Evolutionary conservation across 2,113 vertebrate genomes (phyloP), one percentile per base, ranked within the genome.

Genomic region (Eptatretus burgeri): DNA sequence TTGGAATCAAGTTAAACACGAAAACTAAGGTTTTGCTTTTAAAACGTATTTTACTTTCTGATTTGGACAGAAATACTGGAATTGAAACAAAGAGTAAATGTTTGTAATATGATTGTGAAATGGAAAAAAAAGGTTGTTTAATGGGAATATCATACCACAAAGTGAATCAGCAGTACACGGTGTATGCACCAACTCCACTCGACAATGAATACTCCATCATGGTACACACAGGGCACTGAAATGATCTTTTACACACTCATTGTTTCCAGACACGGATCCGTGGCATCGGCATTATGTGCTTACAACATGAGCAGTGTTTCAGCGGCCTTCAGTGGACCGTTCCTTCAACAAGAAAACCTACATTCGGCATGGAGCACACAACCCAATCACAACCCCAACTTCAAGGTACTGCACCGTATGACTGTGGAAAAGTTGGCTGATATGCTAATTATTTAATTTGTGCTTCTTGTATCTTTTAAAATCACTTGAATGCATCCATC

Each of bases 311-410:
- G 82, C 8, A 82, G 88, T 71, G 75, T 96, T 71, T 76, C 80
- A 2, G 88, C 88, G 69, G 78, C 81, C 66, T 96, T 96, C 74
- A 80, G 76, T 1, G 89, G 89, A 63, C 86, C 86, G 65, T 96
- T 96, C 76, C 93, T 93, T 74, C 91, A 81, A 71, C 88, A 96
- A 74, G 89, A 96, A 72, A 94, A 88, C 72, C 91, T 85, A 0
- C 80, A 86, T 51, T 88, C 88, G 1, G 84, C 85, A 62, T 96
- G 88, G 88, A 79, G 93, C 72, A 86, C 88, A 0, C 91, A 85
- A 71, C 79, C 87, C 51, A 95, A 96, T 73, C 89, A 85, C 67
- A 96, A 85, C 73, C 88, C 85, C 16, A 81, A 87, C 75, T 96
- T 95, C 73, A 83, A 95, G 86, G 88, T 95, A 79, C 74, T 18